These are phyloP conservation scores for Pseudanteris insignis DNA, from an alignment of 2,888 invertebrate genomes.

Conservation along the genomic window DNA sequence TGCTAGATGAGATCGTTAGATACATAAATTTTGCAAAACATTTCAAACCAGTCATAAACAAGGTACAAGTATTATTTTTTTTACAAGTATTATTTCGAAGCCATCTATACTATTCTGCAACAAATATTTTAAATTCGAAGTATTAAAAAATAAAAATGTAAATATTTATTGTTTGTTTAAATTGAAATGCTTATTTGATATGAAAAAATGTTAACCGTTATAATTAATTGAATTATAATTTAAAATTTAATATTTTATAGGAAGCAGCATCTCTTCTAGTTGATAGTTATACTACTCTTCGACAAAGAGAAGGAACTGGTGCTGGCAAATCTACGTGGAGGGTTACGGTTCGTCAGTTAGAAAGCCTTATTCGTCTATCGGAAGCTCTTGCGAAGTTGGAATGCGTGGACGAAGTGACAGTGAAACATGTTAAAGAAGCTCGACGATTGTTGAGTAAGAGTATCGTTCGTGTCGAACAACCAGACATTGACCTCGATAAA, in stretches of 20 bases:
- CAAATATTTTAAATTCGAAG: too few relatives aligned
- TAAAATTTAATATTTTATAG: constrained; percentile 55
- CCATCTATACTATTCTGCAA: too few relatives aligned
- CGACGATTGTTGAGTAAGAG: constrained; percentile 92
- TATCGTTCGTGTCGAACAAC: constrained; percentile 96
- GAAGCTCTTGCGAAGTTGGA: constrained; percentile 97
- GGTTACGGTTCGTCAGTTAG: constrained; percentile 95
- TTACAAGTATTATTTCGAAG: background rate
- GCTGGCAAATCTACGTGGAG: constrained; percentile 85
- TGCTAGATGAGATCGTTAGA: constrained; percentile 87
- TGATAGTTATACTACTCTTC: constrained; percentile 85
- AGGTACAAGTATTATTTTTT: constrained; percentile 68
- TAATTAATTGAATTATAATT: too few relatives aligned
- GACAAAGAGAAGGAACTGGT: constrained; percentile 82
- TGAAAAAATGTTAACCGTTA: too few relatives aligned
- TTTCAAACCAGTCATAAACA: constrained; percentile 88
- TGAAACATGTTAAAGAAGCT: constrained; percentile 91
- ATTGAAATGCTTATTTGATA: too few relatives aligned
- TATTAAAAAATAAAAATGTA: too few relatives aligned
- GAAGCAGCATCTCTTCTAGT: constrained; percentile 87
- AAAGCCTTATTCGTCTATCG: constrained; percentile 93
- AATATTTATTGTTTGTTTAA: too few relatives aligned
- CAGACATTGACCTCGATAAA: constrained; percentile 92
- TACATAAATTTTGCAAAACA: constrained; percentile 97
- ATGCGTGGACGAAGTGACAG: constrained; percentile 88